Conservation (phyloP, 2,888 invertebrate species). For the Acronicta alni region DNA sequence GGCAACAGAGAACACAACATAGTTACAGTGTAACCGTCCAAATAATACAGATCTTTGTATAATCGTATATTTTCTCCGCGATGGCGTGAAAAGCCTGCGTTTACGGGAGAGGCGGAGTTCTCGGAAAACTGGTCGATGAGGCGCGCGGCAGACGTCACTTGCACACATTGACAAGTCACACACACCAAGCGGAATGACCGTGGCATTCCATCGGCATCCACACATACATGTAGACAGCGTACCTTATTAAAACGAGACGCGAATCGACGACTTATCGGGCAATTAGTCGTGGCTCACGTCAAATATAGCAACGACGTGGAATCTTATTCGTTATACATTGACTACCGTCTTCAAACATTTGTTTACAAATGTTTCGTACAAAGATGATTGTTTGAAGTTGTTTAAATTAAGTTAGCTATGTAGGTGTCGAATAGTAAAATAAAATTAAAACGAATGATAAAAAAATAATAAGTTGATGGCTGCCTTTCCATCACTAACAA, state of each 20-base stretch:
- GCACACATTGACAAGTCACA: conserved; percentile 73
- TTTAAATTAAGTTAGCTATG: conserved; percentile 1
- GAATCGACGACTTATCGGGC: conserved; percentile 89
- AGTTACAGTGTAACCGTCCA: conserved; percentile 73
- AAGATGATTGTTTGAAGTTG: background rate
- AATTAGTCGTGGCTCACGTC: conserved; percentile 87
- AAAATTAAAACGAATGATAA: conserved; percentile 18
- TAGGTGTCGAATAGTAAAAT: background rate
- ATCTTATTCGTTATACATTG: conserved; percentile 79
- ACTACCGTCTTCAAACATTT: conserved; percentile 47
- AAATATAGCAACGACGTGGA: conserved; percentile 73
- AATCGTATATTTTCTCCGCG: conserved; percentile 72
- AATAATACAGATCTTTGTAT: conserved; percentile 65
- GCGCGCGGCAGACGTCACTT: conserved; percentile 87
- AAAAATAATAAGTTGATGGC: conserved; percentile 14
- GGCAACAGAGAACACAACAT: conserved; percentile 85
- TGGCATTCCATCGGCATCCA: conserved; percentile 87
- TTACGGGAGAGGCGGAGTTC: conserved; percentile 70
- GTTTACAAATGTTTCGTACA: background rate
- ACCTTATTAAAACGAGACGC: conserved; percentile 90
- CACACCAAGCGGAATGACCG: conserved; percentile 79
- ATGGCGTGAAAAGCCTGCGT: conserved; percentile 50
- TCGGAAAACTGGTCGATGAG: conserved; percentile 65
- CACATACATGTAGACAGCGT: conserved; percentile 84
- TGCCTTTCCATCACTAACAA: conserved; percentile 25